A percentile compares a stretch with the other conserved stretches of the same genome.
Evolutionary conservation across 2,797 vertebrate species (phyloP).

Genomic region (Potorous gilbertii): DNA sequence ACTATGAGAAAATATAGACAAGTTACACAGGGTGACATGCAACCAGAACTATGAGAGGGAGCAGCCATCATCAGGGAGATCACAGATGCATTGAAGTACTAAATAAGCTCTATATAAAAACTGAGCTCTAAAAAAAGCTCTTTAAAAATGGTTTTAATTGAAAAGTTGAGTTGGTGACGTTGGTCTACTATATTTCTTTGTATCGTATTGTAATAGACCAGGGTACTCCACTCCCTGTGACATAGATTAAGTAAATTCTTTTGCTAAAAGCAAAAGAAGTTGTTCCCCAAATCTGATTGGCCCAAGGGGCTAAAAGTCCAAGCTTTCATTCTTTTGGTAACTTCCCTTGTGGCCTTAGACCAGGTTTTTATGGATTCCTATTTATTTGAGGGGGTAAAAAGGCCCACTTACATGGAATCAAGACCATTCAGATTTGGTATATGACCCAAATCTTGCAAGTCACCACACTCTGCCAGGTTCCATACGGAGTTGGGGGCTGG

Average conservation of each 20-base stretch:
- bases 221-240: not conserved
- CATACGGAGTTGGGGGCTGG: not conserved
- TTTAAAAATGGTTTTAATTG: not conserved
- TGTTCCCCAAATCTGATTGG: not conserved
- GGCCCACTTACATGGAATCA: not conserved
- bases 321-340: not conserved
- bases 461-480: not conserved
- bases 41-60: not conserved
- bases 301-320: not conserved
- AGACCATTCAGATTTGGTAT: not conserved
- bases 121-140: not conserved
- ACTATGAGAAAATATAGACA: not conserved
- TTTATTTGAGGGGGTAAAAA: not conserved
- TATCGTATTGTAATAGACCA: not conserved
- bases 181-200: not conserved
- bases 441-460: not conserved
- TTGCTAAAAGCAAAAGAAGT: not conserved
- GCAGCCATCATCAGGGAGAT: not conserved
- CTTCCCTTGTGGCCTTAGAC: not conserved
- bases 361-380: not conserved
- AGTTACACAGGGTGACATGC: not conserved
- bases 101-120: not conserved
- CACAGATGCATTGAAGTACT: not conserved
- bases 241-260: not conserved
- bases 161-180: not conserved